Conservation (phyloP, 2,888 invertebrate genomes). For the Phaonia tiefii region DNA sequence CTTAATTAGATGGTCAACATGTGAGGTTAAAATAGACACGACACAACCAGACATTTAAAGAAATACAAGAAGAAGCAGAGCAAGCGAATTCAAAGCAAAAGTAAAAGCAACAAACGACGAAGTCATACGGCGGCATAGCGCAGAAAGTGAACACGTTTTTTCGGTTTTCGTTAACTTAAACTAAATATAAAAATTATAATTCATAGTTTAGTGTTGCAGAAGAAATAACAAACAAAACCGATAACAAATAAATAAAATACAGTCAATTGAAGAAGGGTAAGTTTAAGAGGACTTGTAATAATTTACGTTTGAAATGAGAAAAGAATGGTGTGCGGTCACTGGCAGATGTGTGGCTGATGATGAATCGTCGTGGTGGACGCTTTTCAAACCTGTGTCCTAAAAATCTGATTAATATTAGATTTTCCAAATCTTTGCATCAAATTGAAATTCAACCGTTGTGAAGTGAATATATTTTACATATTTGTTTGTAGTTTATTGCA, state of each 20-base stretch:
- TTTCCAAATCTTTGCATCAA: background rate
- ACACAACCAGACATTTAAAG: conserved; percentile 12
- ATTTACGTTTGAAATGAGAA: too few relatives aligned
- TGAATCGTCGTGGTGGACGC: background rate
- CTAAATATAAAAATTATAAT: conserved; percentile 30
- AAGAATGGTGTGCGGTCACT: background rate
- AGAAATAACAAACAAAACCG: background rate
- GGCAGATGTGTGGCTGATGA: background rate
- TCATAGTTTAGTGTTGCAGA: background rate
- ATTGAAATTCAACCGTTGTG: background rate
- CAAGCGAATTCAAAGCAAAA: conserved; percentile 40
- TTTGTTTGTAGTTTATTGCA: background rate
- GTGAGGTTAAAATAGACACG: conserved; percentile 78
- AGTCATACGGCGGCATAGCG: conserved; percentile 22
- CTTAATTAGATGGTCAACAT: conserved; percentile 73
- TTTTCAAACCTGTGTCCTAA: too few relatives aligned
- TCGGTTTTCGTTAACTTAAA: background rate
- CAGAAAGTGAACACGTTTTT: conserved; percentile 63
- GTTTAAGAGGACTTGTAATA: background rate
- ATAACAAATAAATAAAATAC: conserved; percentile 8
- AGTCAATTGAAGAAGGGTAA: background rate
- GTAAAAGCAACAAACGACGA: conserved; percentile 38
- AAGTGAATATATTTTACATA: background rate
- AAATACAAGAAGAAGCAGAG: conserved; percentile 32
- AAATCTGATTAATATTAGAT: too few relatives aligned